Base-by-base conservation (phyloP, 2,797 vertebrate genomes). In the Semotilus atromaculatus region DNA sequence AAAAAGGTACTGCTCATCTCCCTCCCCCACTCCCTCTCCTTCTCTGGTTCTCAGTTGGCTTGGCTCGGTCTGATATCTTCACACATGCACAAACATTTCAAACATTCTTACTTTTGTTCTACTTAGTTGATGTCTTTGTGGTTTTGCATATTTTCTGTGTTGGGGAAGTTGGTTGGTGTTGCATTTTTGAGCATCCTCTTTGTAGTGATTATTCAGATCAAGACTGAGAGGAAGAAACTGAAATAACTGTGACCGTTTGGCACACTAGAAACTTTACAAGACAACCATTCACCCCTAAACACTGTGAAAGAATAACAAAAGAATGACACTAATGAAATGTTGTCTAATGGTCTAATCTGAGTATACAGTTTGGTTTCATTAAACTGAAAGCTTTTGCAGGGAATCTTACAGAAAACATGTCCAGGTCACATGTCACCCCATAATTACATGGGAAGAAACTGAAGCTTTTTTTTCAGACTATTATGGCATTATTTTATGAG, bases 1-100 rank as follows among this genome's bases (percentile, higher is more conserved):
- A 99, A 95, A 98, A 99, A 97, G 98, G 98, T 99, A 94, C 94
- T 86, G 51, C 48, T 91, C 71, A 23, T 85, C 53, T n/a, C 23
- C 48, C 23, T 38, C 29, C 62, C 26, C 80, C 48, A 43, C 60
- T 40, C 26, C 51, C 40, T n/a, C 40, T 70, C 36, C 51, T 53
- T 31, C 19, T 70, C 36, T 45, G 19, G 21, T 84, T 83, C 38
- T 74, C 34, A 43, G 19, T 83, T 73, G 67, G 64, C 62, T 78
- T 48, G 45, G 45, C 45, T 21, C 67, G 45, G 26, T 71, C 83
- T 29, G 8, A 71, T 36, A 29, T 70, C 48, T 62, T 85, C 40
- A 64, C 29, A 64, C 14, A 76, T 40, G 45, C 29, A 48, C 29
- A 71, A 62, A 51, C 18, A 23, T n/a, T 70, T 75, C n/a, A n/a